These are phyloP conservation scores for Achatina immaculata DNA, from an alignment of 1,140 invertebrate species.

Conservation along the genomic window DNA sequence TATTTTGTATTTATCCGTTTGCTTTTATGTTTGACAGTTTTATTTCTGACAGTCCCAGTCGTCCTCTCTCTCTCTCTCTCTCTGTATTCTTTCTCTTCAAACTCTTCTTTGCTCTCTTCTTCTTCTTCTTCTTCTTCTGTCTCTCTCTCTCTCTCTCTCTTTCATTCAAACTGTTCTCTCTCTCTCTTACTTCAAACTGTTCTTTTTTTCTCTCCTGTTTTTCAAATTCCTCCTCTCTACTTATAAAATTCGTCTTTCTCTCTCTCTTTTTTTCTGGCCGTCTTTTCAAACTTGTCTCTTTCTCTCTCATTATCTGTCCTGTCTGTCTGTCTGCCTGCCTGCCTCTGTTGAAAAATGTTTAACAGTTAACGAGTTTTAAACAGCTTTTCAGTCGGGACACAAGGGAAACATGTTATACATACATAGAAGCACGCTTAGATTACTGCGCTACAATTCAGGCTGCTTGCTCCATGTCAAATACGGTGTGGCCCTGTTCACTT, in stretches of 20 bases:
- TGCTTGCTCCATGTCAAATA: too few species aligned
- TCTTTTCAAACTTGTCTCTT: not conserved
- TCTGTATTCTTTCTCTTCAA: not conserved
- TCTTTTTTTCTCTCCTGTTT: not conserved
- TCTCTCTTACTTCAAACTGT: not conserved
- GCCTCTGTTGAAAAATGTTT: too few species aligned
- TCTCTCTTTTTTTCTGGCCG: not conserved
- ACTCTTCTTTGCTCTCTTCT: not conserved
- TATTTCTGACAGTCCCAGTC: not conserved
- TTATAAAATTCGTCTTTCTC: not conserved
- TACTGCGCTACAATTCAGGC: too few species aligned
- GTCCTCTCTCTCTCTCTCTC: not conserved
- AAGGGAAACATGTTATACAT: too few species aligned
- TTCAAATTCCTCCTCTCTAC: not conserved
- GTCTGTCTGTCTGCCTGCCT: not conserved
- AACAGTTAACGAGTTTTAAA: too few species aligned
- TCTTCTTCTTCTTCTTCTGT: not conserved
- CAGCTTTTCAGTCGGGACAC: too few species aligned
- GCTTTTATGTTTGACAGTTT: too few species aligned
- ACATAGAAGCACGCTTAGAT: too few species aligned
- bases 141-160: not conserved
- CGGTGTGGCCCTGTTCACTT: too few species aligned
- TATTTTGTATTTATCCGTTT: too few species aligned
- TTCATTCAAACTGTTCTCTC: not conserved
- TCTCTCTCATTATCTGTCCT: not conserved